These are phyloP conservation scores for Ostrea denselamellosa DNA, from an alignment of 1,140 invertebrate species.

Conservation along the genomic window DNA sequence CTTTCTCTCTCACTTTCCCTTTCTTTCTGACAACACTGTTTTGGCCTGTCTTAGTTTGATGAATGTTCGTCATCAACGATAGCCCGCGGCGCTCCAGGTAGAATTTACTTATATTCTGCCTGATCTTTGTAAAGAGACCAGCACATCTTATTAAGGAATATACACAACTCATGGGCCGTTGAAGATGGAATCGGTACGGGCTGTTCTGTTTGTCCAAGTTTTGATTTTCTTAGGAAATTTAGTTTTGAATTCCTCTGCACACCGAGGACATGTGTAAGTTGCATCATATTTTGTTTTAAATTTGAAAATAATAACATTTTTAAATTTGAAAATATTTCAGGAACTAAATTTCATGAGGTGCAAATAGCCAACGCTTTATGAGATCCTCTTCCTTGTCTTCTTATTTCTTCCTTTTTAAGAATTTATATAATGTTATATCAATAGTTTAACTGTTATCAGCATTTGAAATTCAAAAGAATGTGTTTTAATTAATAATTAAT, in stretches of 20 bases:
- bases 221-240: slow-evolving; percentile 18
- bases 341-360: neutral
- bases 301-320: neutral
- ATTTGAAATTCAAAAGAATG: no score
- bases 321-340: neutral
- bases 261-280: slow-evolving; percentile 3
- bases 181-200: slow-evolving; percentile 1
- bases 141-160: slow-evolving; percentile 7
- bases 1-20: neutral
- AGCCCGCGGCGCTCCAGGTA: slow-evolving; percentile 7
- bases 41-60: slow-evolving; percentile 27
- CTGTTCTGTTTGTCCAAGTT: slow-evolving; percentile 13
- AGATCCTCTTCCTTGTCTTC: neutral
- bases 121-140: neutral
- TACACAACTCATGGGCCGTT: slow-evolving; percentile 16
- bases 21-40: neutral
- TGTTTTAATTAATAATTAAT: no score
- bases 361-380: neutral
- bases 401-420: neutral
- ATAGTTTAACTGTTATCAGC: no score
- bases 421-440: no score
- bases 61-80: slow-evolving; percentile 14
- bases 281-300: neutral
- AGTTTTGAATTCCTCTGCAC: slow-evolving; percentile 7
- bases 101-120: slow-evolving; percentile 15